A percentile compares a stretch with the other conserved stretches of the same genome.
Evolutionary conservation across 2,797 vertebrate genomes (phyloP).

Genomic region (Sphaeramia orbicularis): DNA sequence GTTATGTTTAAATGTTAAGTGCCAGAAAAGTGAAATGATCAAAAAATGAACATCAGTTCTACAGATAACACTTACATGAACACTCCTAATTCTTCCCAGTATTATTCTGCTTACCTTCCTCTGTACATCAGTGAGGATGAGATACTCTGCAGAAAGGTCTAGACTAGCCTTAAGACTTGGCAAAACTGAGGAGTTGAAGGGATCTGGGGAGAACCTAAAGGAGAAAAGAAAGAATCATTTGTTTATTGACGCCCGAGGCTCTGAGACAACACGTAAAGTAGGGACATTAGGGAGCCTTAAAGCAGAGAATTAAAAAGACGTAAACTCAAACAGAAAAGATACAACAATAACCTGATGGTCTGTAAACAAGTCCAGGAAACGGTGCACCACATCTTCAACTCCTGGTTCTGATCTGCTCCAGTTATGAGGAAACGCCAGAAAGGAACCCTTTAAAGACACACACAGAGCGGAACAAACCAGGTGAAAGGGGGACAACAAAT

Average conservation of each 20-base stretch:
- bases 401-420: slow-evolving; percentile 96
- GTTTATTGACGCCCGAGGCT: neutral
- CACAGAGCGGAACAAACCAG: neutral
- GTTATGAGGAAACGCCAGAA: slow-evolving; percentile 99
- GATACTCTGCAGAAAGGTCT: slow-evolving; percentile 95
- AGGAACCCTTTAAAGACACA: slow-evolving; percentile 87
- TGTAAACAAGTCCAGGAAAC: slow-evolving; percentile 99
- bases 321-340: neutral
- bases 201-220: slow-evolving; percentile 94
- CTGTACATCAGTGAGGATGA: slow-evolving; percentile 96
- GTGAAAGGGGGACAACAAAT: neutral
- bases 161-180: slow-evolving; percentile 96
- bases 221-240: slow-evolving; percentile 7
- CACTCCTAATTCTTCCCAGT: neutral
- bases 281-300: neutral
- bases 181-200: slow-evolving; percentile 89
- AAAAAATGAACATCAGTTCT: neutral
- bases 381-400: slow-evolving; percentile 98
- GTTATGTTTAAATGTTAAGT: too few relatives aligned
- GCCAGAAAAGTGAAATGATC: neutral
- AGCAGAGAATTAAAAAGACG: neutral
- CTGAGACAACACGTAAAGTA: neutral
- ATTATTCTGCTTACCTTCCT: slow-evolving; percentile 88
- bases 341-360: slow-evolving; percentile 88
- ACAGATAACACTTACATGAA: neutral